Evolutionary conservation across 92 coral and sea anemone species (phyloP), one percentile per base, ranked within the genome.

Genomic region (Porites divaricata): DNA sequence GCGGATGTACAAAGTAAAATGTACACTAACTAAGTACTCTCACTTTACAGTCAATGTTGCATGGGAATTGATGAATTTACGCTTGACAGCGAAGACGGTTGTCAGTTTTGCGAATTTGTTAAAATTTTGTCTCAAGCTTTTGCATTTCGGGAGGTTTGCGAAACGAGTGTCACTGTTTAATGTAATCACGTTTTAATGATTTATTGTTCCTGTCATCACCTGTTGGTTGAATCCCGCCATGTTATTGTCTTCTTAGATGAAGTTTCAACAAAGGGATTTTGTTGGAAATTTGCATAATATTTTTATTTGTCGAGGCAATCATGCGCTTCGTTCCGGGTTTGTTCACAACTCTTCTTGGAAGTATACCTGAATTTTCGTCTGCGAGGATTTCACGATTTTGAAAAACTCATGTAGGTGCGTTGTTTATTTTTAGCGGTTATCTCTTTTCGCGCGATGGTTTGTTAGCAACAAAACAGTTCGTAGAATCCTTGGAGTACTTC

Each of bases 261-360:
- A 17, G 11, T 66, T 52, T 11, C 14, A 68, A 69, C 67, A 53
- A 28, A 80, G 53, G 6, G 20, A 52, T 57, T 6, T 8, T 20
- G 24, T 41, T 41, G 35, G 56, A 80, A 68, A 68, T 69, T 80
- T 80, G 85, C 85, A 68, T 69, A 35, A 35, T 35, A 80, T 56
- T 17, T 7, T 4, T 52, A 25, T 79, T 75, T 51, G 84, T 79
- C 25, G 59, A 23, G 50, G 14, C 1, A 65, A 9, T 24, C 28
- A 20, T 14, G 45, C 56, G 59, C 9, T 13, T 15, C 9, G n/a
- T 9, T 1, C 35, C 20, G 35, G 25, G 77, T 73, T 22, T 73
- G 61, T 23, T 17, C 26, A 3, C 48, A 63, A 63, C 67, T 45
- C 10, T 11, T 54, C 59, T 54, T 11, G 14, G 17, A 9, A 54